These are phyloP conservation scores for Clarias magur DNA, from an alignment of 2,113 vertebrate species.

Conservation along the genomic window DNA sequence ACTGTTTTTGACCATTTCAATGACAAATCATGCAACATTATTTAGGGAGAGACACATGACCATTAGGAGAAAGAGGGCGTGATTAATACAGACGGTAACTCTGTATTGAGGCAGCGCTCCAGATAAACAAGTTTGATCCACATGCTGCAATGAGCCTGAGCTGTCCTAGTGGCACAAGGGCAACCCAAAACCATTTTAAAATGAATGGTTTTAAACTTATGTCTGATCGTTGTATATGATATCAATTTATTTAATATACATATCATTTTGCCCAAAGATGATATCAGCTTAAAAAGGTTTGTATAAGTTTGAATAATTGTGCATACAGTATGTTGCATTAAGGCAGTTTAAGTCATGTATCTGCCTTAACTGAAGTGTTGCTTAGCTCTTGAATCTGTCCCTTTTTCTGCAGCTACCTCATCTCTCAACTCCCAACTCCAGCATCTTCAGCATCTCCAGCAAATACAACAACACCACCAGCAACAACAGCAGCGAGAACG, in stretches of 20 bases:
- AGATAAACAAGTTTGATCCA: no score
- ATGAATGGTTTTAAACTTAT: no score
- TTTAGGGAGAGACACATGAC: background rate
- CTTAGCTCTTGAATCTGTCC: conserved; percentile 4
- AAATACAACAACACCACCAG: conserved; percentile 88
- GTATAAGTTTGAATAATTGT: background rate
- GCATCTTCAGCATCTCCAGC: conserved; percentile 97
- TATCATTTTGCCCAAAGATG: background rate
- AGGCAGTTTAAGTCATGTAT: background rate
- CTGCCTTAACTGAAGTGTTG: background rate
- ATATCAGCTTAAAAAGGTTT: background rate
- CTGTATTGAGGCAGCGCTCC: background rate
- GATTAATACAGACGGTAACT: background rate
- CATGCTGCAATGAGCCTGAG: no score
- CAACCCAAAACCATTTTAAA: no score
- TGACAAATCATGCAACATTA: background rate
- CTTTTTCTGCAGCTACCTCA: conserved; percentile 90
- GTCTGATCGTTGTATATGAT: no score
- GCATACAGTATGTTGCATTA: background rate
- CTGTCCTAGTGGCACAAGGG: no score
- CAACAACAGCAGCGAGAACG: conserved; percentile 69
- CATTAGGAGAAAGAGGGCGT: background rate
- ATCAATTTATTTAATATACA: background rate
- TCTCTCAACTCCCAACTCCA: conserved; percentile 98
- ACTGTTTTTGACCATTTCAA: background rate